These are phyloP conservation scores for Columba guinea DNA, from an alignment of 2,797 vertebrate species.

Conservation along the genomic window DNA sequence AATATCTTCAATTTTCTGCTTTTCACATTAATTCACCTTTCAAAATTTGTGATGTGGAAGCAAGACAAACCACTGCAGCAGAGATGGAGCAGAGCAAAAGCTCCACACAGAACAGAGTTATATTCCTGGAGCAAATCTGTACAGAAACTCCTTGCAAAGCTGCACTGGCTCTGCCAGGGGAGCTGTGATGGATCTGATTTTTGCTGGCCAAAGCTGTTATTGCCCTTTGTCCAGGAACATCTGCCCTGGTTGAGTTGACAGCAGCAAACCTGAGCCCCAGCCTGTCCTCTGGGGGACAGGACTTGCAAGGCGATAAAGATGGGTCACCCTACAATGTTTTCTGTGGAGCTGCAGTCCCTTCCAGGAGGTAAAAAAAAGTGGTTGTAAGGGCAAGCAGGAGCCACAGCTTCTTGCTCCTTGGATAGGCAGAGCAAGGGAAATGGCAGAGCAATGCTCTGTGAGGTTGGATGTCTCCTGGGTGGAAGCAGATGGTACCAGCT, in stretches of 20 bases:
- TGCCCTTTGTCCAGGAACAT: neutral
- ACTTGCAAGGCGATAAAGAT: neutral
- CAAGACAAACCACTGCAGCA: neutral
- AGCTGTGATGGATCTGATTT: neutral
- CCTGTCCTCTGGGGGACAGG: too few species aligned
- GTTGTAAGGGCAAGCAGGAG: neutral
- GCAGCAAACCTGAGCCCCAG: neutral
- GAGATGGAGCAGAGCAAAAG: neutral
- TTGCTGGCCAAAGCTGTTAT: neutral
- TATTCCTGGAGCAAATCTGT: neutral
- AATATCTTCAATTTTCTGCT: conserved; percentile 39
- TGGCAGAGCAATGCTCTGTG: neutral
- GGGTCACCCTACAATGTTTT: neutral
- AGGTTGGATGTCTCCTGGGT: neutral
- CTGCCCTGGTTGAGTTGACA: neutral
- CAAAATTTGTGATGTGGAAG: neutral
- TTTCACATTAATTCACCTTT: conserved; percentile 38
- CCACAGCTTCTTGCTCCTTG: neutral
- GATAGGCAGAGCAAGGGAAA: neutral
- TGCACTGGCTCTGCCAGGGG: neutral
- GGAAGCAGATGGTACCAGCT: neutral
- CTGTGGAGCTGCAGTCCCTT: neutral
- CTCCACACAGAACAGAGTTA: neutral
- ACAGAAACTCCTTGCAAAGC: neutral
- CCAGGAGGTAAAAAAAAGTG: neutral